Evolutionary conservation across 1,140 invertebrate genomes (phyloP), one percentile per base, ranked within the genome.

Genomic region (Drosophila melanogaster): DNA sequence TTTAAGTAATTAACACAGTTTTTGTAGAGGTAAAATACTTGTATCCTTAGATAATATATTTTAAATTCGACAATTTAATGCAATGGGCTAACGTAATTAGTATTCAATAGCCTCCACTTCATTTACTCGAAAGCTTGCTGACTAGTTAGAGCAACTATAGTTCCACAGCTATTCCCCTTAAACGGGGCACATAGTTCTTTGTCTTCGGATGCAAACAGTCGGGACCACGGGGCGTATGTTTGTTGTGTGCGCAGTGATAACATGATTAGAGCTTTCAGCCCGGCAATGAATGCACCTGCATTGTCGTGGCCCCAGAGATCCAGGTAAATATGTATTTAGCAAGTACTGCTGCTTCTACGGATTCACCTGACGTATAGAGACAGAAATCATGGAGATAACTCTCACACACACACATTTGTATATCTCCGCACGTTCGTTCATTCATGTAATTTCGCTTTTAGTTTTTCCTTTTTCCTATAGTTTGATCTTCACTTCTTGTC

Each of bases 381-480:
- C 53, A 59, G 46, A 56, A 56, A 67, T 55, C 51, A 33, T 57
- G 40, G 33, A 47, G 55, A 76, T 76, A 75, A n/a, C 26, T 58
- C 41, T 2, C 15, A 12, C 17, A 47, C 24, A 49, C 24, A 33
- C 15, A 49, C 43, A 24, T 11, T 10, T 19, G 4, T 14, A 17
- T n/a, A 30, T 30, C 24, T 50, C 26, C 15, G 47, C 44, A 11
- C 37, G 58, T 26, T 56, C 40, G 41, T 81, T 79, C 76, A 83
- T 83, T 83, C 76, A 84, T 83, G 76, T 85, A 83, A 83, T 85
- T 84, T 76, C 49, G 71, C 71, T 72, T 76, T 77, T 80, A 64
- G 64, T 67, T 65, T 64, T 64, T 59, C 59, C 17, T 57, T 65
- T 67, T 50, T 76, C 33, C 47, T 59, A 40, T 43, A 47, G 55